Evolutionary conservation across 2,797 vertebrate species (phyloP), one percentile per base, ranked within the genome.

Genomic region (Manis javanica): DNA sequence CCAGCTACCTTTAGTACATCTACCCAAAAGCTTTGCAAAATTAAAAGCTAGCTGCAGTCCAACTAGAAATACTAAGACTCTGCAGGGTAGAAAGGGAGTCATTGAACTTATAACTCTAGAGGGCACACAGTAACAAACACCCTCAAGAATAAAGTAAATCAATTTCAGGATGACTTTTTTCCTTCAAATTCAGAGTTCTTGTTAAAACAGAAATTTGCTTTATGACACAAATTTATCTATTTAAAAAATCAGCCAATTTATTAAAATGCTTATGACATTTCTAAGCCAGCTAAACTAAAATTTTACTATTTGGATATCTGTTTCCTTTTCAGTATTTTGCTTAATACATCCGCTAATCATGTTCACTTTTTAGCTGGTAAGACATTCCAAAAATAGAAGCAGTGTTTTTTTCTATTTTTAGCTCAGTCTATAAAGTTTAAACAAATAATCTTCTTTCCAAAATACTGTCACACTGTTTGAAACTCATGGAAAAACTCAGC

Each of bases 401-500:
- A 92, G 21, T 55, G 26, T 97, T 97, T 98, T 96, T 98, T 96
- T 96, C 95, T 98, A 97, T 98, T 98, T 97, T 98, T 97, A 98
- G 91, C 72, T 96, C 85, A 84, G 88, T 72, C 96, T 96, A 71
- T 83, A 97, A 97, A 97, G 91, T 96, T 97, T 96, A 96, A 96
- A 69, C 87, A 97, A 98, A 97, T 95, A 97, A 95, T 96, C 81
- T 29, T 91, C 85, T 96, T 96, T 98, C 97, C 93, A 97, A 97
- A 98, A 77, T 74, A 97, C 57, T 71, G 19, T 74, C 71, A 97
- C 42, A 96, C 37, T 95, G 91, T 97, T 98, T 98, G 72, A 75
- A 88, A 97, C 75, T 97, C 97, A 97, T 97, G 97, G 98, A 98
- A 98, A 98, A 98, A 98, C 53, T 92, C 92, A 87, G 83, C 39